Percentiles rank a stretch among this genome's conserved stretches.
Evolutionary conservation across 2,113 vertebrate genomes (phyloP).

Genomic region (Platycercus adscitus): DNA sequence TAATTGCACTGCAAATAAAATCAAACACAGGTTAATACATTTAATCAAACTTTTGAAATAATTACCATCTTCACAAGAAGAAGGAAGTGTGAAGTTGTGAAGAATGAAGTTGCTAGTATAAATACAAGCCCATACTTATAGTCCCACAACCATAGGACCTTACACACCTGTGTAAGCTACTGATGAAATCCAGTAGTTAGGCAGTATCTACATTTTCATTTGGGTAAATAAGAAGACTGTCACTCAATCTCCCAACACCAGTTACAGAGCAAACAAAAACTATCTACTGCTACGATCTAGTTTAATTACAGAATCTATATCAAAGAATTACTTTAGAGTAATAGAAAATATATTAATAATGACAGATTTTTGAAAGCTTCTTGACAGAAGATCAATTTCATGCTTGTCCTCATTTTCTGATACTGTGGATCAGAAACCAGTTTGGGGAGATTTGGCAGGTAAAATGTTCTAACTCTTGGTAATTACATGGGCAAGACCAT

Average conservation of each 20-base stretch:
- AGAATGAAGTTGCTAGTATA: neutral
- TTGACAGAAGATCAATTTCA: neutral
- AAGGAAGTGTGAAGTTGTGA: neutral
- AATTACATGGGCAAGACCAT: neutral
- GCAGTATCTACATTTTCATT: neutral
- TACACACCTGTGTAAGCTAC: neutral
- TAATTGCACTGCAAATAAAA: conserved; percentile 86
- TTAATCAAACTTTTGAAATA: neutral
- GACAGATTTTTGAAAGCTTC: neutral
- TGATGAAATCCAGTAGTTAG: neutral
- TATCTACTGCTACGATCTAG: neutral
- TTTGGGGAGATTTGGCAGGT: neutral
- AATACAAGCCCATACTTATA: neutral
- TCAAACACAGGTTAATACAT: neutral
- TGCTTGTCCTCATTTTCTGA: neutral
- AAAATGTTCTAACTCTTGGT: neutral
- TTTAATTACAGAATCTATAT: neutral
- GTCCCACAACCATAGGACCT: neutral
- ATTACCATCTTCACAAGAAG: neutral
- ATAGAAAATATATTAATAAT: neutral
- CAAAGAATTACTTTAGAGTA: neutral
- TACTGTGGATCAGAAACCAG: neutral
- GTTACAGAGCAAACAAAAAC: neutral
- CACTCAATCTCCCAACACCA: neutral
- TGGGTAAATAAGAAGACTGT: neutral